phyloP scores from a whole-genome alignment of 1,140 invertebrate species.

The Rhizoglyphus robini region DNA sequence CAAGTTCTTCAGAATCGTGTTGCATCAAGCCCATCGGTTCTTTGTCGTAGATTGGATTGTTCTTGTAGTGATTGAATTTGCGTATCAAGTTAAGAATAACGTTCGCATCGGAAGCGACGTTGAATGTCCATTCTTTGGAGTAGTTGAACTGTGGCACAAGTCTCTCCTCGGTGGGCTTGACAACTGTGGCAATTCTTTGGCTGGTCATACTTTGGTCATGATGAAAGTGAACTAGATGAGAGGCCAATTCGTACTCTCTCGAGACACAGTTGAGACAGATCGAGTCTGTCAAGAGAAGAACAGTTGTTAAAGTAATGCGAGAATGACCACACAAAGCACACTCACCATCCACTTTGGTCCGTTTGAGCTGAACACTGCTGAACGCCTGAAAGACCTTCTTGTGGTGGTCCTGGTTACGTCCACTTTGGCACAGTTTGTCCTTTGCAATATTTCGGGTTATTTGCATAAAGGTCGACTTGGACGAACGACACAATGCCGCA shows the following conservation, averaged over 20 bases:
- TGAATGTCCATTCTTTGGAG: constrained; percentile 6
- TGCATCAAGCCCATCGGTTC: not conserved
- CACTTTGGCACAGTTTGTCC: too few relatives aligned
- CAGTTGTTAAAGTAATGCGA: not conserved
- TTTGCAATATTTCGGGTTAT: not conserved
- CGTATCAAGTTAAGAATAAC: not conserved
- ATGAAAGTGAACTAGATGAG: constrained; percentile 15
- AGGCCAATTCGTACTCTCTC: constrained; percentile 9
- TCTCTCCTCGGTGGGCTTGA: not conserved
- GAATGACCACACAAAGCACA: too few relatives aligned
- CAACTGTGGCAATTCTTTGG: not conserved
- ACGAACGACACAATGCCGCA: constrained; percentile 38
- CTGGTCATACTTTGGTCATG: not conserved
- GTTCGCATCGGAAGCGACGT: constrained; percentile 11
- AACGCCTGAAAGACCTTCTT: not conserved
- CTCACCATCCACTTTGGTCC: not conserved
- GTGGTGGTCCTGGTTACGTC: not conserved
- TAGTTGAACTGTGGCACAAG: not conserved
- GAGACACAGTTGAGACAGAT: constrained; percentile 4
- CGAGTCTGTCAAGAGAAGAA: not conserved
- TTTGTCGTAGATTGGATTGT: not conserved
- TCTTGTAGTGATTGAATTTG: constrained; percentile 3
- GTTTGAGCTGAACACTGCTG: not conserved
- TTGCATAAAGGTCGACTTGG: constrained; percentile 20
- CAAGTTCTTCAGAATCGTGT: not conserved